A percentile compares a stretch with the other conserved stretches of the same genome.
Conservation (phyloP, 2,888 invertebrate genomes). For the Adelognathus sp. region DNA sequence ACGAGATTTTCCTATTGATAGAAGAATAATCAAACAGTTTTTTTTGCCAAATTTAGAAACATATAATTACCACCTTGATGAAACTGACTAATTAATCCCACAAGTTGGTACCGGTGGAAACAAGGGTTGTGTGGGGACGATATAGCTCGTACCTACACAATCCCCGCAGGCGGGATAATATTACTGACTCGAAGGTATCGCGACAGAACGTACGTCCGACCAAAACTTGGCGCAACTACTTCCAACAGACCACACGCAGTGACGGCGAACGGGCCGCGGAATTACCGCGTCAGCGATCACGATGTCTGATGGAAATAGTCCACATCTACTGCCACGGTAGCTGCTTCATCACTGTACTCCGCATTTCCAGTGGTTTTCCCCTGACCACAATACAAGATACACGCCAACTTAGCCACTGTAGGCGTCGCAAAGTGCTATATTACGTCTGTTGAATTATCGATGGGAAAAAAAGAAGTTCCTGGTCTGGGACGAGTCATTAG, state of each 20-base stretch:
- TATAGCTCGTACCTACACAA: not conserved
- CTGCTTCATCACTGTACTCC: not conserved
- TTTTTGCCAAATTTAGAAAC: too few species aligned
- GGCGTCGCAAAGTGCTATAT: conserved; percentile 3
- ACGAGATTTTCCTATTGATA: too few species aligned
- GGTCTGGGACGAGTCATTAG: conserved; percentile 1
- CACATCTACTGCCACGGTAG: not conserved
- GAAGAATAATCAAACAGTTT: too few species aligned
- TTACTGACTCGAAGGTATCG: not conserved
- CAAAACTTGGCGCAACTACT: conserved; percentile 19
- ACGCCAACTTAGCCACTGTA: not conserved
- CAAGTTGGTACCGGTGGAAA: not conserved
- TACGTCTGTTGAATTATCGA: conserved; percentile 35
- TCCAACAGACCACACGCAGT: not conserved
- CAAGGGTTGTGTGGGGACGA: not conserved
- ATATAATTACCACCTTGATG: too few species aligned
- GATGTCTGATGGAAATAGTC: conserved; percentile 23
- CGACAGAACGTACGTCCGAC: conserved; percentile 14
- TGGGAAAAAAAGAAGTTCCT: conserved; percentile 14
- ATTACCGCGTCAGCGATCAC: conserved; percentile 37
- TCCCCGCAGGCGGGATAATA: not conserved
- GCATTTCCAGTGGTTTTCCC: conserved; percentile 2
- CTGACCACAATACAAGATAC: conserved; percentile 12
- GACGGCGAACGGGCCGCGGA: not conserved
- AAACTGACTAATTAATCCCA: not conserved